These are phyloP conservation scores for Alectura lathami DNA, from an alignment of 2,113 vertebrate genomes.

Conservation along the genomic window DNA sequence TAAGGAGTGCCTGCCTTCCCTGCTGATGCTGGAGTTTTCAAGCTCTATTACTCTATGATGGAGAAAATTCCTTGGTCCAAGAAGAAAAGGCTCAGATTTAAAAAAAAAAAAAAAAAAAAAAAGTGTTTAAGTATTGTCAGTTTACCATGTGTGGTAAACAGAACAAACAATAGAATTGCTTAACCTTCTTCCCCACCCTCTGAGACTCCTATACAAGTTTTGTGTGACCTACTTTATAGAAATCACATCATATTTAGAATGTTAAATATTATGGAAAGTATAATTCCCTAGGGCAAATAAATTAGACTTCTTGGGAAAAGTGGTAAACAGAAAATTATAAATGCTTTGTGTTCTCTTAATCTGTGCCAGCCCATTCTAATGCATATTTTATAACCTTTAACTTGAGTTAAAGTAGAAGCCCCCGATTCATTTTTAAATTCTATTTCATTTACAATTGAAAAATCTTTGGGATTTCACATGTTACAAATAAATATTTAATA, in stretches of 20 bases:
- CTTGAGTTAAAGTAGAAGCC: slow-evolving; percentile 37
- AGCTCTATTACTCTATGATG: slow-evolving; percentile 83
- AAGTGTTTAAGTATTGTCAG: slow-evolving; percentile 75
- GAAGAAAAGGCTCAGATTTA: slow-evolving; percentile 77
- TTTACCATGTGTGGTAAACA: slow-evolving; percentile 72
- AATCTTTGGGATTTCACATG: slow-evolving; percentile 17
- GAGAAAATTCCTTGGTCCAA: slow-evolving; percentile 80
- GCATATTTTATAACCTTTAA: slow-evolving; percentile 55
- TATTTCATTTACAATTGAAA: slow-evolving; percentile 27
- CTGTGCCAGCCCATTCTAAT: slow-evolving; percentile 55
- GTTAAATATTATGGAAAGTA: slow-evolving; percentile 53
- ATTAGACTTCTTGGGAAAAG: slow-evolving; percentile 60
- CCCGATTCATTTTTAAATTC: not conserved
- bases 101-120: slow-evolving; percentile 14
- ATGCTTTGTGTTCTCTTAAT: slow-evolving; percentile 58
- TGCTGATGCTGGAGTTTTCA: slow-evolving; percentile 85
- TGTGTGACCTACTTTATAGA: slow-evolving; percentile 54
- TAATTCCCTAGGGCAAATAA: slow-evolving; percentile 44
- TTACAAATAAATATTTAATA: slow-evolving; percentile 31
- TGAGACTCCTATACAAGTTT: slow-evolving; percentile 56
- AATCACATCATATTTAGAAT: slow-evolving; percentile 58
- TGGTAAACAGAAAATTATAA: slow-evolving; percentile 59
- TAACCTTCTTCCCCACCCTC: slow-evolving; percentile 35
- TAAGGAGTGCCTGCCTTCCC: slow-evolving; percentile 82
- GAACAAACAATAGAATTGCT: slow-evolving; percentile 65